Percentiles rank a stretch among this genome's conserved stretches.
These are phyloP conservation scores for Protonemura montana DNA, from an alignment of 2,888 invertebrate species.

Conservation along the genomic window DNA sequence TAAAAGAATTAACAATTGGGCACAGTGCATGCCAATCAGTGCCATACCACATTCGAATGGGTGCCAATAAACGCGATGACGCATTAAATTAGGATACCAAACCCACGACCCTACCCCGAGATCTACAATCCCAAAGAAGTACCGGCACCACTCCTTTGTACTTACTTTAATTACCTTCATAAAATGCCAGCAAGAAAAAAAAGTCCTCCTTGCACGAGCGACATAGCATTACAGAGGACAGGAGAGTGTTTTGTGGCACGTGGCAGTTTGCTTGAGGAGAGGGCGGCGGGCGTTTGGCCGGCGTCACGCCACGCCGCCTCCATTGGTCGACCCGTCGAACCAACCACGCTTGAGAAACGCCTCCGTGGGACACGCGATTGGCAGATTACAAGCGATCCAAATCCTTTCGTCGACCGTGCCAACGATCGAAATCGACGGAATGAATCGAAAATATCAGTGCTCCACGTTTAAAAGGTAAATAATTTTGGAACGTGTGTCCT, in stretches of 20 bases:
- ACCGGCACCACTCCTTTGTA: not conserved
- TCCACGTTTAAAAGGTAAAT: not conserved
- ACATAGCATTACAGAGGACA: not conserved
- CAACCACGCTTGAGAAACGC: constrained; percentile 4
- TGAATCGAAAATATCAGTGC: not conserved
- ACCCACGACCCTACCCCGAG: not conserved
- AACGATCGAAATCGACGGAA: not conserved
- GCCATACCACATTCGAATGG: not conserved
- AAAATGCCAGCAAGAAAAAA: not conserved
- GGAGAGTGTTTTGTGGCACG: not conserved
- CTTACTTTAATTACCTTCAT: not conserved
- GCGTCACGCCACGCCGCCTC: not conserved
- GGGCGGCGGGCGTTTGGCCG: not conserved
- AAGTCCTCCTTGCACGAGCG: not conserved
- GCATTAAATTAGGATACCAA: not conserved
- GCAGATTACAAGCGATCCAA: not conserved
- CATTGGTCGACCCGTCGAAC: not conserved
- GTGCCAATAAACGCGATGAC: not conserved
- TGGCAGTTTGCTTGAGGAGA: not conserved
- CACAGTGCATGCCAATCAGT: no score
- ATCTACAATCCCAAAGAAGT: no score
- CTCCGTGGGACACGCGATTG: not conserved
- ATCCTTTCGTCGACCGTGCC: not conserved
- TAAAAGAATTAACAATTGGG: no score
- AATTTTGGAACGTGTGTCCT: not conserved